Base-by-base conservation (phyloP, 2,888 invertebrate genomes). In the Drosophila kokeensis region DNA sequence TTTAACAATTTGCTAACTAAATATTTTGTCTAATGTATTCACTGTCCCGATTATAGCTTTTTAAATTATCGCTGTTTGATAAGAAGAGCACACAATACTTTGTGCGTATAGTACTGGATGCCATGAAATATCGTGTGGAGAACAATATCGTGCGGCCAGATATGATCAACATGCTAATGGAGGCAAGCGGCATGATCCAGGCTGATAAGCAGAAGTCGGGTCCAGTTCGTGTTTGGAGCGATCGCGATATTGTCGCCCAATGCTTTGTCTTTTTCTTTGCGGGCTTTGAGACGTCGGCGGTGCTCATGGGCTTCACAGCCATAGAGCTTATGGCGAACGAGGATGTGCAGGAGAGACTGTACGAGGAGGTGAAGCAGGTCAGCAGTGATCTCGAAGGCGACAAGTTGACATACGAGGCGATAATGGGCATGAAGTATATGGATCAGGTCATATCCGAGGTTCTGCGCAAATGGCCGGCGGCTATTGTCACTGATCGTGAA, bases 381-480 rank as follows among this genome's bases (percentile, higher is more conserved):
- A 90, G 94, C 7, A 81, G 78, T 0, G 93, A 93, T n/a, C 64
- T 93, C 5, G 92, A 93, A 8, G 93, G 92, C 0, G 94, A 94
- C 11, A 93, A 93, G 53, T 86, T 95, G 0, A 94, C 94, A 53
- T 95, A 95, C 74, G 94, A 94, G 40, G 93, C 93, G 1, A 91
- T 95, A 0, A 93, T 94, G 80, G 93, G 93, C 48, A 94, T 95
- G 95, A 93, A 93, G 53, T 95, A 95, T 69, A 85, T 95, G 93
- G 95, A 95, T 76, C 93, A 93, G 86, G 91, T 93, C 0, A 87
- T 95, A 0, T 94, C 94, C 85, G 95, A 95, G 82, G 76, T 93
- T 0, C 89, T 95, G 4, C 91, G 95, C 21, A 90, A 92, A 69
- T 95, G 95, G 95, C 94, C 95, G 0, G 92, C 94, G 0, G 93